Evolutionary conservation across 2,888 invertebrate genomes (phyloP).

Genomic region (Cremastinae sp.): DNA sequence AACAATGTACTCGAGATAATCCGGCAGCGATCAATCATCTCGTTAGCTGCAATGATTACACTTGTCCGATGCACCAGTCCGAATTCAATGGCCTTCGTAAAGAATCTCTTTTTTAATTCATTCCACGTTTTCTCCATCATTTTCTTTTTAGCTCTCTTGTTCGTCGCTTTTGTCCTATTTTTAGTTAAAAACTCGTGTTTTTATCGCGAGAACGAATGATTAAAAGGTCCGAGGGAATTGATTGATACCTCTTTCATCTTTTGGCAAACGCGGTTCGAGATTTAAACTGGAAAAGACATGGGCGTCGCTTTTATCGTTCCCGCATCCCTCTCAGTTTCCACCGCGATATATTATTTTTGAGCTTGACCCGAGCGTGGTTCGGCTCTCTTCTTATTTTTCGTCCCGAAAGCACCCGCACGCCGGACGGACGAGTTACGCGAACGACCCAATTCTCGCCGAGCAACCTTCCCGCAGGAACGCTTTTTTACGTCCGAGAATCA

Average conservation of each 20-base stretch:
- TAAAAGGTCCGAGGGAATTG: background rate
- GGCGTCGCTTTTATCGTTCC: conserved; percentile 15
- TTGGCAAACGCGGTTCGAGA: conserved; percentile 28
- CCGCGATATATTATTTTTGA: conserved; percentile 54
- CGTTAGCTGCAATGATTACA: conserved; percentile 47
- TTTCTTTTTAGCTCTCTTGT: too few species aligned
- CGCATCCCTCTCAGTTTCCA: background rate
- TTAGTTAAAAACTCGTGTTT: background rate
- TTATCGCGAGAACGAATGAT: background rate
- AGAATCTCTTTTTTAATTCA: too few species aligned
- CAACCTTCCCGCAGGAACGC: conserved; percentile 59
- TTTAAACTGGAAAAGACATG: conserved; percentile 18
- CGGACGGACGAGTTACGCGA: conserved; percentile 36
- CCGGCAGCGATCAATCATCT: conserved; percentile 44
- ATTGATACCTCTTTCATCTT: background rate
- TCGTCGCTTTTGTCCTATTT: too few species aligned
- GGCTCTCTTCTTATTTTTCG: conserved; percentile 13
- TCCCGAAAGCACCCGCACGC: conserved; percentile 15
- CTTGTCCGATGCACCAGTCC: conserved; percentile 14
- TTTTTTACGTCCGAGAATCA: background rate
- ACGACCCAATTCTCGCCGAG: conserved; percentile 55
- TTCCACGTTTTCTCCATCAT: too few species aligned
- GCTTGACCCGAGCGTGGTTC: conserved; percentile 40
- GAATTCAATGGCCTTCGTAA: conserved; percentile 20
- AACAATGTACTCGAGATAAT: conserved; percentile 27